Base-by-base conservation (phyloP, 2,113 vertebrate species). In the Anas platyrhynchos region DNA sequence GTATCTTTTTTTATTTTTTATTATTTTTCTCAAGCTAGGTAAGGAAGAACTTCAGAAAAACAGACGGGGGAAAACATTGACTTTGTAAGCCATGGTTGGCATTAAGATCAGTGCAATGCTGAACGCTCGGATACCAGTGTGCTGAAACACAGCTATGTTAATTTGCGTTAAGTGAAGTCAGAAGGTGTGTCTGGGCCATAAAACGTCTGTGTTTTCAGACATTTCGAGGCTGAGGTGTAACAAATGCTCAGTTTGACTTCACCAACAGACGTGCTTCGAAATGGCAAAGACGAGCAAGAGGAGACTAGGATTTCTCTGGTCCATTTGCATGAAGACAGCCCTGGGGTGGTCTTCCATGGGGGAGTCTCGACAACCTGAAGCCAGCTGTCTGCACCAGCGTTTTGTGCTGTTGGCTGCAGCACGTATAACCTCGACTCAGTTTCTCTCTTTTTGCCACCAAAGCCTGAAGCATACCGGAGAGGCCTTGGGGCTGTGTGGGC, bases 371-470 rank as follows among this genome's bases (percentile, higher is more conserved):
- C 92, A 90, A 48, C 48, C 80, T 81, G 83, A 84, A 71, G 67
- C 46, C 91, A 91, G 81, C 92, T 89, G 66, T 76, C 52, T 65
- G 54, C 9, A 1, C 87, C 69, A 14, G 31, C 26, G 41, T 59
- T 58, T 48, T 78, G 11, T 84, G 80, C 90, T 86, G 68, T 43
- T 67, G 82, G 22, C 85, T 84, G 86, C 66, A 90, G 73, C 74
- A 54, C 0, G 0, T 48, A 48, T 5, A 65, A 22, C 44, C 31
- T 73, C 11, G 13, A 82, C 71, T 93, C 34, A 17, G 31, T 91
- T 94, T 94, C 92, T 86, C 43, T 88, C 78, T 43, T 69, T 23
- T 41, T 94, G 67, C 36, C 41, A 84, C 83, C 78, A 91, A 84
- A 85, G 50, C 48, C 73, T 58, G 46, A 90, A 43, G 48, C 78